Evolutionary conservation across 1,140 invertebrate genomes (phyloP), one percentile per base, ranked within the genome.

Genomic region (Pseudomyrmex gracilis): DNA sequence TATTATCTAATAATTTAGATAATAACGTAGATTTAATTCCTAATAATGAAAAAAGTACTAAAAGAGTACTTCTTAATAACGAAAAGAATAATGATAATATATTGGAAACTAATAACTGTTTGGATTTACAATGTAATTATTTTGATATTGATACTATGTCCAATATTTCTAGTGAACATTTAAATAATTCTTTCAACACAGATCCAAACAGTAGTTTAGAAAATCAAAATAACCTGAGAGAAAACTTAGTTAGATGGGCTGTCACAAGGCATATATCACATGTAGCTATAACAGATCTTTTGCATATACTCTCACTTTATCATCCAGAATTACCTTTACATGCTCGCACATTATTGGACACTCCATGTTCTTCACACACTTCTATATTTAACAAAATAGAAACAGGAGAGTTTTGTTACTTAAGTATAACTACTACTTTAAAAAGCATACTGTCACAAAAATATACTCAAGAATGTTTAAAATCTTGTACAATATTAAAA

Each of bases 361-460:
- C 51, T 55, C 17, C 64, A 5, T 12, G 9, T 67, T 49, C 45
- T 49, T 13, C 45, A 13, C 17, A n/a, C n/a, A n/a, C n/a, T n/a
- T n/a, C n/a, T n/a, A n/a, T 0, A 51, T 2, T 34, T 43, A 24
- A 13, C 8, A 24, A 53, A 15, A 17, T 71, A 17, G 24, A 57
- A 43, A 71, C 22, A 17, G 68, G 68, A 71, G 24, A 71, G 2
- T 71, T 55, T 0, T 71, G 12, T 57, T 71, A 71, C 34, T 17
- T 71, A 43, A 24, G 51, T 4, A 5, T 70, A 7, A 53, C 1
- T 7, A 9, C 1, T 34, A 12, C n/a, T 53, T 70, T 71, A 8
- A 22, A 57, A 68, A 68, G n/a, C 8, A 7, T 24, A 53, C 2
- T 68, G 22, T 51, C 64, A 51, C 64, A 68, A 34, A 53, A 53